Conservation (phyloP, 2,797 vertebrate genomes). For the Microtus californicus region DNA sequence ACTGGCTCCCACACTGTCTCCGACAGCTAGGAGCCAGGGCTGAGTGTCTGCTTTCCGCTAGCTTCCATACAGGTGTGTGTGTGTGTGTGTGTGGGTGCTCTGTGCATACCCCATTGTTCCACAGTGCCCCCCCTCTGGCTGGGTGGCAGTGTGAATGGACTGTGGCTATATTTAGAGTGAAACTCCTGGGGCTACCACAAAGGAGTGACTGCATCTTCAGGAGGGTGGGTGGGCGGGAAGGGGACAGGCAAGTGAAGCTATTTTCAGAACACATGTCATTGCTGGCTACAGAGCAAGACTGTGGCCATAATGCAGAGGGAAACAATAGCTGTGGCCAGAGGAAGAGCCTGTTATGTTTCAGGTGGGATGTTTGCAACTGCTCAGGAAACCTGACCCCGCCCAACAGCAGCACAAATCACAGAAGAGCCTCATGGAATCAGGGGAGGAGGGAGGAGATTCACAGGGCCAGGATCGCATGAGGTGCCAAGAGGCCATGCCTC, state of each 20-base stretch:
- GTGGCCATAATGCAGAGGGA: constrained; percentile 87
- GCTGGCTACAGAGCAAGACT: constrained; percentile 86
- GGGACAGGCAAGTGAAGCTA: constrained; percentile 86
- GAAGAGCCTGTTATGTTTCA: constrained; percentile 91
- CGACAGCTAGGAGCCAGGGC: constrained; percentile 88
- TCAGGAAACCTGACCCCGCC: constrained; percentile 89
- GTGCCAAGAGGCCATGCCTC: constrained; percentile 80
- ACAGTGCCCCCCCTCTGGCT: constrained; percentile 56
- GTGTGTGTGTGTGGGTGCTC: constrained; percentile 69
- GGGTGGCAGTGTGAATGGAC: constrained; percentile 85
- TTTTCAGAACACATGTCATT: constrained; percentile 89
- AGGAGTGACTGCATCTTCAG: constrained; percentile 88
- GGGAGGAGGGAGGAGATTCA: constrained; percentile 69
- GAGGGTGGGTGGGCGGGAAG: constrained; percentile 86
- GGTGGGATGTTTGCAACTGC: constrained; percentile 90
- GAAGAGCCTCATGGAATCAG: constrained; percentile 77
- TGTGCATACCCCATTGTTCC: constrained; percentile 87
- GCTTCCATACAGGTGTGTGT: constrained; percentile 87
- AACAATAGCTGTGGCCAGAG: constrained; percentile 89
- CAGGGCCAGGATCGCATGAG: constrained; percentile 63
- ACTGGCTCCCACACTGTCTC: constrained; percentile 79
- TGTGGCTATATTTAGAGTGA: constrained; percentile 88
- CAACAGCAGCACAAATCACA: constrained; percentile 88
- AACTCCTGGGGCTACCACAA: constrained; percentile 87
- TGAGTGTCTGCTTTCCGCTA: constrained; percentile 88